These are phyloP conservation scores for Himalopsyche anomala DNA, from an alignment of 2,888 invertebrate species.

Conservation along the genomic window DNA sequence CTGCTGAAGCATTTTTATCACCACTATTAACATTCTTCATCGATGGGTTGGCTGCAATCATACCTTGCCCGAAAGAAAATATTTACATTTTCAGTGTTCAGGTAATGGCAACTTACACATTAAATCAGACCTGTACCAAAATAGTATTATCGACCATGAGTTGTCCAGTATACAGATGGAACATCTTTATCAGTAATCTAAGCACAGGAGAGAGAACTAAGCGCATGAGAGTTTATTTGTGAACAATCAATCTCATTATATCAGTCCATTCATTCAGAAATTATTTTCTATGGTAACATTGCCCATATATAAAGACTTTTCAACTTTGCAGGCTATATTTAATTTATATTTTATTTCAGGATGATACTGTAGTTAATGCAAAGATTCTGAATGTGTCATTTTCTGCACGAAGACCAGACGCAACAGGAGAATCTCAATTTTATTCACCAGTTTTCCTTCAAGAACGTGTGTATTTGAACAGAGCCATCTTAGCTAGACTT, in stretches of 20 bases:
- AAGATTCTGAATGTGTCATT: slow-evolving; percentile 96
- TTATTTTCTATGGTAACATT: too few relatives aligned
- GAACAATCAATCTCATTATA: too few relatives aligned
- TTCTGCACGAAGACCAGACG: slow-evolving; percentile 89
- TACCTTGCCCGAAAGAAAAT: slow-evolving; percentile 94
- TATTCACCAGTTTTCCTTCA: slow-evolving; percentile 93
- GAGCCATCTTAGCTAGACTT: slow-evolving; percentile 89
- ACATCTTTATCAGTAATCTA: too few relatives aligned
- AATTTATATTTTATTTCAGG: slow-evolving; percentile 73
- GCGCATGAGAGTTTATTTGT: too few relatives aligned
- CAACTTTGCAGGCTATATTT: too few relatives aligned
- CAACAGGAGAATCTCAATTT: slow-evolving; percentile 84
- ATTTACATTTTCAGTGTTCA: slow-evolving; percentile 94
- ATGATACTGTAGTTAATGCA: slow-evolving; percentile 92
- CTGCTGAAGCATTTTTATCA: slow-evolving; percentile 92
- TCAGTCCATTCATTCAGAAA: too few relatives aligned
- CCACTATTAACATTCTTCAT: slow-evolving; percentile 91
- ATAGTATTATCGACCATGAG: too few relatives aligned
- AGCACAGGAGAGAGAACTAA: too few relatives aligned
- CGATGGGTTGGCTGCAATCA: slow-evolving; percentile 93
- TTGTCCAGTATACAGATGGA: too few relatives aligned
- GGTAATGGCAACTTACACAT: slow-evolving; percentile 69
- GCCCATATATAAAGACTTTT: too few relatives aligned
- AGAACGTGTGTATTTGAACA: slow-evolving; percentile 95
- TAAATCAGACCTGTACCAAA: neutral